Evolutionary conservation across 2,113 vertebrate species (phyloP).

Genomic region (Aix galericulata): DNA sequence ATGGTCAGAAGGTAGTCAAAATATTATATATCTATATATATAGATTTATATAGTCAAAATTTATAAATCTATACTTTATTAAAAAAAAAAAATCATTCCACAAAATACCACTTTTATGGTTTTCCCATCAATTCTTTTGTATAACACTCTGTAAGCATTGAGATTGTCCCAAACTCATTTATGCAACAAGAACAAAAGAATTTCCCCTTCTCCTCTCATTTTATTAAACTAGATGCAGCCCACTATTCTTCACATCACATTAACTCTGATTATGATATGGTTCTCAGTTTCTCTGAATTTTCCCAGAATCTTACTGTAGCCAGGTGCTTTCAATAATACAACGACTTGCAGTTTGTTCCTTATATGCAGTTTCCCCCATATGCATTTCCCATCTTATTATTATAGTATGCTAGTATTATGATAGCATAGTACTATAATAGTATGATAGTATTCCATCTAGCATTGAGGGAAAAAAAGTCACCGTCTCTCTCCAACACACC

Average conservation of each 20-base stretch:
- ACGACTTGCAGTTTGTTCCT: too few relatives aligned
- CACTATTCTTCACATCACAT: not conserved
- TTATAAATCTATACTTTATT: too few relatives aligned
- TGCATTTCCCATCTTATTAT: not conserved
- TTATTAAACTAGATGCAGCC: not conserved
- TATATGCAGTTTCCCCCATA: too few relatives aligned
- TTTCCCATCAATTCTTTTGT: not conserved
- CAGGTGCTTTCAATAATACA: not conserved
- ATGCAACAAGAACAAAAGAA: fast-evolving
- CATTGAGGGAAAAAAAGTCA: not conserved
- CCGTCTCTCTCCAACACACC: not conserved
- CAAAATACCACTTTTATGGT: not conserved
- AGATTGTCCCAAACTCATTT: not conserved
- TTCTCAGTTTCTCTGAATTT: not conserved
- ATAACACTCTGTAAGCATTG: not conserved
- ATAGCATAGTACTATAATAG: too few relatives aligned
- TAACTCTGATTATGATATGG: not conserved
- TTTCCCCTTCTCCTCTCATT: not conserved
- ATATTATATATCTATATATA: too few relatives aligned
- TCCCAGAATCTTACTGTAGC: not conserved
- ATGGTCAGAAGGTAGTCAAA: not conserved
- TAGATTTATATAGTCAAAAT: not conserved
- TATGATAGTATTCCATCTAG: not conserved
- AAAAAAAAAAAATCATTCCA: too few relatives aligned
- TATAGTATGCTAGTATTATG: not conserved